Conservation (phyloP, 2,797 vertebrate genomes). For the Bovichtus diacanthus region DNA sequence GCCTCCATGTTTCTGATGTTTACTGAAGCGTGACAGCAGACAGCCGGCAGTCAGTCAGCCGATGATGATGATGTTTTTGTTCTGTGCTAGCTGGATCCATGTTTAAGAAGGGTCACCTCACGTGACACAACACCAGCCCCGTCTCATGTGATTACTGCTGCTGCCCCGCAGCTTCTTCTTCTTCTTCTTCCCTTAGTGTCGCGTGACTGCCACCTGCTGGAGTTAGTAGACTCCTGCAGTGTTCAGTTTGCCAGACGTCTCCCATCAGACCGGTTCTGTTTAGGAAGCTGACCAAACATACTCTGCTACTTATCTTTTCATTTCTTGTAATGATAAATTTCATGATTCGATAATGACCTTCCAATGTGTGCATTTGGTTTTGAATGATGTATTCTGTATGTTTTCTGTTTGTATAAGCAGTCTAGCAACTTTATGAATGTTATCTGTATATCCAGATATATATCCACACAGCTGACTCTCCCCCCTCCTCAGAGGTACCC, state of each 20-base stretch:
- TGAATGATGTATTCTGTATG: no score
- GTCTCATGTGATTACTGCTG: constrained; percentile 65
- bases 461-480: no score
- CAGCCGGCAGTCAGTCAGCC: constrained; percentile 20
- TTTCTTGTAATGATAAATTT: no score
- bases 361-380: no score
- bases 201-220: background rate
- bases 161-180: background rate
- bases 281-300: background rate
- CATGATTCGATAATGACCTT: no score
- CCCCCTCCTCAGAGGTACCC: no score
- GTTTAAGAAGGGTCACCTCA: constrained; percentile 69
- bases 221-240: background rate
- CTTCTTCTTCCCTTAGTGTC: background rate
- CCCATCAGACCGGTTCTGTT: background rate
- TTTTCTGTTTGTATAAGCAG: no score
- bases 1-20: constrained; percentile 26
- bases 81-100: constrained; percentile 76
- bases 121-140: constrained; percentile 68
- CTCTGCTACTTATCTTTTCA: background rate
- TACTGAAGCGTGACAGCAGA: constrained; percentile 15
- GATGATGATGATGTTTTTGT: constrained; percentile 53
- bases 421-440: no score
- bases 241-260: background rate
- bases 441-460: no score